Base-by-base conservation (phyloP, 2,888 invertebrate genomes). In the Maniola hyperantus region DNA sequence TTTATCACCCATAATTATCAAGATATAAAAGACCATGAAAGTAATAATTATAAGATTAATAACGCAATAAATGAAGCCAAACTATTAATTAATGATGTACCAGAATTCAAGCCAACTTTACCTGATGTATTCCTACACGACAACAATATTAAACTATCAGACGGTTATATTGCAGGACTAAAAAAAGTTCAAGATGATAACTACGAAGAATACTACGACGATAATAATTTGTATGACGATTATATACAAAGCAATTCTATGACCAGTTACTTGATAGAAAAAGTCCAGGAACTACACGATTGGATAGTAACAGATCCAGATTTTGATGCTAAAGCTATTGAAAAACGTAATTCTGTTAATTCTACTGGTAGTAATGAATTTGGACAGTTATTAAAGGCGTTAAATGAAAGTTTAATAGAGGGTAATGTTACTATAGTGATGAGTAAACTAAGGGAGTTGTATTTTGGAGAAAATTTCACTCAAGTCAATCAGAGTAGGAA, bases 361-460 rank as follows among this genome's bases (percentile, higher is more conserved):
- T 20, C 57, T 1, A 42, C 57, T 1, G 18, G 10, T 13, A 73
- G 77, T 0, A 79, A 79, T 10, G 85, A 91, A 4, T 91, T 92
- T 39, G 79, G 84, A 0, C 79, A 85, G 13, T 73, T 94, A 0
- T 69, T 93, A 0, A 87, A 87, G 75, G 93, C 93, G 0, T 72
- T 94, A 0, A 94, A 94, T 70, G 89, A 92, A 0, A 93, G 93
- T 34, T 72, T 94, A 0, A 75, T 90, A 0, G 88, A 92, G 72
- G 93, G 93, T 0, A 92, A 94, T 69, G 87, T 88, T 0, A 89
- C 90, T 0, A 88, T 92, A 2, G 82, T 94, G 0, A 87, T 94
- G 85, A 83, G 78, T 34, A 93, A 93, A 63, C 73, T 94, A 0
- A 93, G 84, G 67, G 92, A 93, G 55, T 80, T 94, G 60, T 94